Conservation (phyloP, 2,113 vertebrate genomes). For the Grantiella picta region DNA sequence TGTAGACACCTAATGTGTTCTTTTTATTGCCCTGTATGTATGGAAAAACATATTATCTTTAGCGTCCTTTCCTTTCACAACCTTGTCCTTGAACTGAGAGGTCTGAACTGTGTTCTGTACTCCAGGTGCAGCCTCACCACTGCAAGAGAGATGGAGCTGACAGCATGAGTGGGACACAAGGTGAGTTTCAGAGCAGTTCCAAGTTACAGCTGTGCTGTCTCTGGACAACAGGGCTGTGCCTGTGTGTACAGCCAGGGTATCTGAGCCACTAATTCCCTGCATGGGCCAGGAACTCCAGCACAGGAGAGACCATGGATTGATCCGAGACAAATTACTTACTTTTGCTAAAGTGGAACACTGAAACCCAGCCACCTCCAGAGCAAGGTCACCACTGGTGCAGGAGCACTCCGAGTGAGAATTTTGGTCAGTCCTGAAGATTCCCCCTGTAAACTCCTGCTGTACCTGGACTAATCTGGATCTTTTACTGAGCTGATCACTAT, state of each 20-base stretch:
- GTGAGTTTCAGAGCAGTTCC: background rate
- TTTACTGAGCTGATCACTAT: background rate
- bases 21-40: background rate
- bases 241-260: background rate
- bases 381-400: background rate
- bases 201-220: background rate
- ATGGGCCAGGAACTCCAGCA: background rate
- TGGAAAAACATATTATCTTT: background rate
- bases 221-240: background rate
- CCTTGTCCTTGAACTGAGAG: background rate
- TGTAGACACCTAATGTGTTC: background rate
- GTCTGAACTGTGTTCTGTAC: background rate
- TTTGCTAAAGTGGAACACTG: background rate
- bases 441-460: background rate
- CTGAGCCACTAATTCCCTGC: background rate
- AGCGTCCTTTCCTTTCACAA: background rate
- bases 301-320: background rate
- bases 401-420: background rate
- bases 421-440: background rate
- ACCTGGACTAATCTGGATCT: background rate
- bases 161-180: fast-evolving
- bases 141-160: background rate
- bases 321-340: background rate
- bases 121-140: background rate
- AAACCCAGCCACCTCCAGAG: background rate